Conservation (phyloP, 1,140 invertebrate species). For the Drosophila sturtevanti region DNA sequence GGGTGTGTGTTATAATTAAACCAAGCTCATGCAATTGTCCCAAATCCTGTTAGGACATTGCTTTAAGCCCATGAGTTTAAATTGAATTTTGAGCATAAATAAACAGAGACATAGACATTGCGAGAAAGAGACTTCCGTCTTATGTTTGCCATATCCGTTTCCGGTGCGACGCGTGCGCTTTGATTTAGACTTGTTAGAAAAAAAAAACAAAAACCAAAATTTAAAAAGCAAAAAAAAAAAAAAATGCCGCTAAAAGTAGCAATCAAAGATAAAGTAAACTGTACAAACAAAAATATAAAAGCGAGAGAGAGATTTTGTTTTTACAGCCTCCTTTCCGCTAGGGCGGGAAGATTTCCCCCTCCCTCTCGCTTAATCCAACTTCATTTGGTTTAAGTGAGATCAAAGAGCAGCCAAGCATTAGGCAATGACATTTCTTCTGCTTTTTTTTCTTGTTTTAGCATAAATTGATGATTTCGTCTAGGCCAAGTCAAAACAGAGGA, state of each 20-base stretch:
- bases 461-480: conserved; percentile 38
- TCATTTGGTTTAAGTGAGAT: conserved; percentile 40
- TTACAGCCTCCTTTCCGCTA: not conserved
- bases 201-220: too few species aligned
- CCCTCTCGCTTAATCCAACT: conserved; percentile 23
- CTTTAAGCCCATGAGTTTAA: conserved; percentile 41
- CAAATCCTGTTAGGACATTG: conserved; percentile 31
- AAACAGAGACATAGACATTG: conserved; percentile 30
- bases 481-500: not conserved
- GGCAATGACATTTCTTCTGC: conserved; percentile 44
- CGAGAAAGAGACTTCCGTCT: conserved; percentile 48
- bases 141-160: conserved; percentile 57
- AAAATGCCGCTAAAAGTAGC: conserved; percentile 12
- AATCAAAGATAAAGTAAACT: conserved; percentile 31
- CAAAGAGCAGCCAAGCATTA: conserved; percentile 54
- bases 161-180: conserved; percentile 45
- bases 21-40: conserved; percentile 25
- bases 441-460: conserved; percentile 23
- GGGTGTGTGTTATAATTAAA: conserved; percentile 36
- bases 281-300: too few species aligned
- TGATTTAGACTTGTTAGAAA: conserved; percentile 33
- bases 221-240: conserved; percentile 18
- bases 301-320: not conserved
- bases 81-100: conserved; percentile 41
- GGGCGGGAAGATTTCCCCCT: conserved; percentile 1